Evolutionary conservation across 2,113 vertebrate species (phyloP), one percentile per base, ranked within the genome.

Genomic region (Rattus norvegicus): DNA sequence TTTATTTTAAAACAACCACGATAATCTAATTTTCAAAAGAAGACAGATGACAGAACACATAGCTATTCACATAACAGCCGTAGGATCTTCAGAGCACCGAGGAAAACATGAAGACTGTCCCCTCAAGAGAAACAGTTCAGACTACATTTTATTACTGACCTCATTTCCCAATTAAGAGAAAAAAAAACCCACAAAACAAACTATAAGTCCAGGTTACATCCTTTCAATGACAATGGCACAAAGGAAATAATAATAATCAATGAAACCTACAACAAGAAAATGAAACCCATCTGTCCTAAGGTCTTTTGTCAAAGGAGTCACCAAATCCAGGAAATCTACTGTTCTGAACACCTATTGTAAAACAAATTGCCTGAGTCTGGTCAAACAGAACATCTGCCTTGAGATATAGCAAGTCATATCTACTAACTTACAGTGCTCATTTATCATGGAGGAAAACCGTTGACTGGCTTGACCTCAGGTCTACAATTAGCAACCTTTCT

Each of bases 321-420:
- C 28, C 22, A 30, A 85, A 77, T 17, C 79, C 67, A 43, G 84
- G 43, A 80, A 76, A 93, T 73, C 59, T 77, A n/a, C 1, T 10
- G 36, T 97, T 92, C 87, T 79, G 47, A 97, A 93, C 13, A 94
- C 20, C 22, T 36, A 67, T 36, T 88, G n/a, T 88, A 43, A 86
- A 94, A 90, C 95, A 91, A 70, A 33, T 26, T 56, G 17, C 20
- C 54, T 79, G 22, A n/a, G 13, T 75, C 83, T 88, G 16, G 36
- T 73, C 56, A 84, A 73, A 92, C 0, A 80, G 5, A 97, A 2
- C 33, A 36, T 20, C 47, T 85, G 84, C 36, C 36, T 67, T 22
- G 36, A 47, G 19, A 89, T 54, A 95, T 20, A 84, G 54, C 1
- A 76, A 83, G 52, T 63, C 67, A 61, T 19, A 2, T 16, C n/a